Conservation (phyloP, 2,113 vertebrate species). For the Archocentrus centrarchus region DNA sequence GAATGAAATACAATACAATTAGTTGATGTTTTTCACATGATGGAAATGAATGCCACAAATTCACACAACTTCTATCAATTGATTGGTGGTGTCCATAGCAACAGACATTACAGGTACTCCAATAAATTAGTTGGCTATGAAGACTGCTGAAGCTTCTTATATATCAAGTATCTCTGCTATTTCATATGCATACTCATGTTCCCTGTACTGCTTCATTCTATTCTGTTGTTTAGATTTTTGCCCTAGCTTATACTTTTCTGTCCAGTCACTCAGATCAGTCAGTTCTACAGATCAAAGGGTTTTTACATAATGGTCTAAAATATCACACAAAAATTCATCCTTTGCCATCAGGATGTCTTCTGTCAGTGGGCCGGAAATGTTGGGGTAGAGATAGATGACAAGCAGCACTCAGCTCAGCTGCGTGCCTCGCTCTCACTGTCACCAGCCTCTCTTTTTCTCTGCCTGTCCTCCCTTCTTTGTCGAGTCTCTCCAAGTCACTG, state of each 20-base stretch:
- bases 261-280: constrained; percentile 22
- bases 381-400: constrained; percentile 38
- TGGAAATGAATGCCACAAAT: not conserved
- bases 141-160: not conserved
- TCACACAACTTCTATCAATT: not conserved
- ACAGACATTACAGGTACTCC: not conserved
- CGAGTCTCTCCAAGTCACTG: not conserved
- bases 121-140: not conserved
- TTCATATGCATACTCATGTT: not conserved
- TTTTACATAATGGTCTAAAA: constrained; percentile 44
- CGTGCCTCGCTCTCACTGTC: constrained; percentile 3
- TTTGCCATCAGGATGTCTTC: constrained; percentile 24
- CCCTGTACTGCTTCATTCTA: not conserved
- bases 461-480: not conserved
- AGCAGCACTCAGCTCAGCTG: constrained; percentile 36
- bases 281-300: constrained; percentile 33
- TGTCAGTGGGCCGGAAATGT: constrained; percentile 25
- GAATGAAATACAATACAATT: not conserved
- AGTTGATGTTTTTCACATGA: not conserved
- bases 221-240: not conserved
- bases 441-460: not conserved
- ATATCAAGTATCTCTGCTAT: not conserved
- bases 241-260: constrained; percentile 4
- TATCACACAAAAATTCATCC: constrained; percentile 41
- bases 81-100: constrained; percentile 10